These are phyloP conservation scores for Platycheirus albimanus DNA, from an alignment of 2,888 invertebrate species.

Conservation along the genomic window DNA sequence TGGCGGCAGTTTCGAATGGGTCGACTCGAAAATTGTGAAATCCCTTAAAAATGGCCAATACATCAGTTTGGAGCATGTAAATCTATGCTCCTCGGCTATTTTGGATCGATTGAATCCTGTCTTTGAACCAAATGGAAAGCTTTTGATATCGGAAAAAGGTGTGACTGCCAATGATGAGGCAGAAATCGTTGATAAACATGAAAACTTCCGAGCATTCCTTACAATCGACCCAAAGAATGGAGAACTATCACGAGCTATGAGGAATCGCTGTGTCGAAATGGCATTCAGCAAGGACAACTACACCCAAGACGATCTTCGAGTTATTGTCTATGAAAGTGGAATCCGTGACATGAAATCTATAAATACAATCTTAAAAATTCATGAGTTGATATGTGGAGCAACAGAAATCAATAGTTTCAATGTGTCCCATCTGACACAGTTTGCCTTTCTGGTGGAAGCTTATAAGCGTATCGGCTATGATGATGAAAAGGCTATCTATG, in stretches of 20 bases:
- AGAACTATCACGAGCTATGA: slow-evolving; percentile 98
- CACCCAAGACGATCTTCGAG: slow-evolving; percentile 83
- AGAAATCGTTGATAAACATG: slow-evolving; percentile 91
- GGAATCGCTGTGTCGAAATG: slow-evolving; percentile 98
- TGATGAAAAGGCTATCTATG: slow-evolving; percentile 79
- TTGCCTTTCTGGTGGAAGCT: slow-evolving; percentile 79
- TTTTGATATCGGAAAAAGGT: slow-evolving; percentile 96
- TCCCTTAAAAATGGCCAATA: slow-evolving; percentile 92
- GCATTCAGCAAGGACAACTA: slow-evolving; percentile 81
- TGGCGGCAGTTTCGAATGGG: slow-evolving; percentile 97
- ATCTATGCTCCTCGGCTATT: slow-evolving; percentile 97
- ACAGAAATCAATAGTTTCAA: slow-evolving; percentile 80
- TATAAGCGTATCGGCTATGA: slow-evolving; percentile 80
- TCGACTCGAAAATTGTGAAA: slow-evolving; percentile 94
- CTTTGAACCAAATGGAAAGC: slow-evolving; percentile 94
- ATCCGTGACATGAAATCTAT: slow-evolving; percentile 82
- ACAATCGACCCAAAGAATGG: slow-evolving; percentile 98
- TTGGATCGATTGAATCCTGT: slow-evolving; percentile 97
- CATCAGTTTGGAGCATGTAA: slow-evolving; percentile 95
- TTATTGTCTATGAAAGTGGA: slow-evolving; percentile 84
- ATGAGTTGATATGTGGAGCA: slow-evolving; percentile 79
- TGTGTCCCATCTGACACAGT: slow-evolving; percentile 81
- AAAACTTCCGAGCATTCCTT: slow-evolving; percentile 95
- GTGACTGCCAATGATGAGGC: slow-evolving; percentile 88
- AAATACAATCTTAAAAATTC: slow-evolving; percentile 83